Evolutionary conservation across 2,113 vertebrate species (phyloP), one percentile per base, ranked within the genome.

Genomic region (Paralichthys olivaceus): DNA sequence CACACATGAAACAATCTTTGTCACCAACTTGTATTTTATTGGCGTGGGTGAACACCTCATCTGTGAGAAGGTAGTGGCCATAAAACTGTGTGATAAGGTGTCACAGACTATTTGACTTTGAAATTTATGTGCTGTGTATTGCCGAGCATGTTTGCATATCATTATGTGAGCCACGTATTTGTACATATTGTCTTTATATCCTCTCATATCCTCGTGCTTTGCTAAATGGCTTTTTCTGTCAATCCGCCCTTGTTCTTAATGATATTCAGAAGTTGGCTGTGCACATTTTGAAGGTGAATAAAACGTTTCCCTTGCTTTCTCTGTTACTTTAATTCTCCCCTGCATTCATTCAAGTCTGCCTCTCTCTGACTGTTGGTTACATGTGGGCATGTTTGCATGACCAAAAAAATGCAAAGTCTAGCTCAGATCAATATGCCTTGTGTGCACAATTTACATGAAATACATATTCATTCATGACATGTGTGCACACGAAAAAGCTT

Each of bases 61-160:
- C 81, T 81, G 79, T 81, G 64, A 80, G 77, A 85, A 87, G 84
- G 63, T 86, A 83, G 81, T 74, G 64, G 74, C 82, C 82, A 84
- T 91, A 93, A 92, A 93, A 80, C 72, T 3, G 51, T 74, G 80
- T 83, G 90, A 92, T 89, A 89, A 87, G 77, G 65, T 84, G 58
- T 87, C 62, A 72, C 26, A 40, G 67, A 45, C 20, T 71, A 28
- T 90, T 88, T 89, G 69, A 62, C 70, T 89, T 57, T 80, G 71
- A 73, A 84, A 86, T 87, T 86, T 78, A 77, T 83, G 19, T 14
- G 17, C 28, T 6, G 45, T 19, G 47, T 53, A 23, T 79, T 12
- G 13, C 28, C 4, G 45, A 20, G 47, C 57, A 25, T 79, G 59
- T 80, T 55, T 64, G 25, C 45, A 62, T 26, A 59, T 67, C 13